Conservation (phyloP, 1,140 invertebrate species). For the Heliconius eleuchia region DNA sequence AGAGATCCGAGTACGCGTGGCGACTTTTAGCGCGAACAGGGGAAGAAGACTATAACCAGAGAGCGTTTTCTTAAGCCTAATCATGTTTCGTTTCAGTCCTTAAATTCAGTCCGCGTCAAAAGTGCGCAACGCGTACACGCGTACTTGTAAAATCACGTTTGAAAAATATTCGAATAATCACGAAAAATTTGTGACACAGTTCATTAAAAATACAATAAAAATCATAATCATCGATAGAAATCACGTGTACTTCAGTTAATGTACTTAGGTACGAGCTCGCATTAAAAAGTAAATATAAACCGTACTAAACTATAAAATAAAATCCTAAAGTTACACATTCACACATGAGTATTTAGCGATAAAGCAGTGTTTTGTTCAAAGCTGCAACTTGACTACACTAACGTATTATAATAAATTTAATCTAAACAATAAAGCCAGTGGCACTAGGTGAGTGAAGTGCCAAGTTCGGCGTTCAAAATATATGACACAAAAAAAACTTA, state of each 20-base stretch:
- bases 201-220: conserved; percentile 48
- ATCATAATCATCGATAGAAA: conserved; percentile 70
- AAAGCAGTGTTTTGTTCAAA: conserved; percentile 79
- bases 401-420: conserved; percentile 63
- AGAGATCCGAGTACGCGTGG: conserved; percentile 46
- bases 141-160: conserved; percentile 36
- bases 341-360: conserved; percentile 79
- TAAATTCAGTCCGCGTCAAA: conserved; percentile 36
- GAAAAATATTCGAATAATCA: conserved; percentile 38
- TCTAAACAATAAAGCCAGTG: conserved; percentile 74
- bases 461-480: conserved; percentile 57
- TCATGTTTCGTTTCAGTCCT: conserved; percentile 18
- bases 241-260: conserved; percentile 75
- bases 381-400: conserved; percentile 78
- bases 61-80: conserved; percentile 28
- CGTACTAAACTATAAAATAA: conserved; percentile 66
- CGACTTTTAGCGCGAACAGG: conserved; percentile 40
- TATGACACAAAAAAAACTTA: conserved; percentile 74
- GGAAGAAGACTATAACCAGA: conserved; percentile 18
- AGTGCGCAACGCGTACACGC: conserved; percentile 50
- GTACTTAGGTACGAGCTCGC: conserved; percentile 76
- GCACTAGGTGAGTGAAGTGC: conserved; percentile 69
- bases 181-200: conserved; percentile 54
- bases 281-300: conserved; percentile 61
- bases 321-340: conserved; percentile 72